A percentile compares a stretch with the other conserved stretches of the same genome.
Conservation (phyloP, 2,888 invertebrate species). For the Lithosia quadra region DNA sequence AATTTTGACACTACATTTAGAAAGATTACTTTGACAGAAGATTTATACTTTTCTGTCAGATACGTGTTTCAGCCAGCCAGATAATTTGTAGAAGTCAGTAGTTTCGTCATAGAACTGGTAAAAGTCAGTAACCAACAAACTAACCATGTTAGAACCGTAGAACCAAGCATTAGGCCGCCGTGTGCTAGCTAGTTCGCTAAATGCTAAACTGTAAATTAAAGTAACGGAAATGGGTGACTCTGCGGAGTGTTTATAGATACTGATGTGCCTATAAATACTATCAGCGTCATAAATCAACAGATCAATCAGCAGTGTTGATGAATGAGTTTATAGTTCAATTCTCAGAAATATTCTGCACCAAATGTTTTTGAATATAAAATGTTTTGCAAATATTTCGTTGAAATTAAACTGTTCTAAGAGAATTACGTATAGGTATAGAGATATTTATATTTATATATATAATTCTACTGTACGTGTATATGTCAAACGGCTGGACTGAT, state of each 20-base stretch:
- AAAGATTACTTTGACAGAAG: constrained; percentile 31
- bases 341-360: not conserved
- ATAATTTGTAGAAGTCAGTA: too few relatives aligned
- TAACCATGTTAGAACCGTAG: too few relatives aligned
- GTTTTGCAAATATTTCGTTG: not conserved
- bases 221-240: not conserved
- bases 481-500: too few relatives aligned
- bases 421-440: not conserved
- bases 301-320: not conserved
- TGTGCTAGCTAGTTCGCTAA: too few relatives aligned
- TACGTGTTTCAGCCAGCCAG: constrained; percentile 28
- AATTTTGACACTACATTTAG: constrained; percentile 14
- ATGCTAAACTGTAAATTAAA: not conserved
- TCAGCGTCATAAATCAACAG: not conserved
- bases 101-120: too few relatives aligned
- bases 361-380: not conserved
- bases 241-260: not conserved
- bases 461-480: too few relatives aligned
- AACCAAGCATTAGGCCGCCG: not conserved
- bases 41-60: constrained; percentile 25
- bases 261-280: not conserved
- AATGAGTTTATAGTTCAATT: not conserved
- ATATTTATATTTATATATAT: not conserved
- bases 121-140: too few relatives aligned
- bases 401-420: not conserved